Percentiles rank a stretch among this genome's conserved stretches.
These are phyloP conservation scores for Rattus norvegicus DNA, from an alignment of 2,113 vertebrate species.

Conservation along the genomic window GRCr8 NC_086033.1:10926501-10927000, in stretches of 20 bases:
- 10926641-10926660: constrained; percentile 80
- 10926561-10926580: constrained; percentile 86
- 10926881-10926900: background rate
- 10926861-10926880: constrained; percentile 33
- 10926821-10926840: background rate
- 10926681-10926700: constrained; percentile 77
- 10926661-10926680: constrained; percentile 69
- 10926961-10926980: background rate
- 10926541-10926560: constrained; percentile 76
- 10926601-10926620: constrained; percentile 83
- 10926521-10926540: constrained; percentile 81
- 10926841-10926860: background rate
- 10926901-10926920: background rate
- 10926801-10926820: background rate
- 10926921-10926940: background rate
- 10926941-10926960: background rate
- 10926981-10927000: background rate
- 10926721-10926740: constrained; percentile 60
- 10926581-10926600: constrained; percentile 78
- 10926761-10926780: constrained; percentile 49
- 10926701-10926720: constrained; percentile 77
- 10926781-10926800: background rate
- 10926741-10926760: constrained; percentile 41
- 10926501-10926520: constrained; percentile 85
- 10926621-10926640: constrained; percentile 78